A percentile compares a stretch with the other conserved stretches of the same genome.
Evolutionary conservation across 53 echinoderm and acorn worm species (phyloP).

Genomic region (Crossaster papposus): DNA sequence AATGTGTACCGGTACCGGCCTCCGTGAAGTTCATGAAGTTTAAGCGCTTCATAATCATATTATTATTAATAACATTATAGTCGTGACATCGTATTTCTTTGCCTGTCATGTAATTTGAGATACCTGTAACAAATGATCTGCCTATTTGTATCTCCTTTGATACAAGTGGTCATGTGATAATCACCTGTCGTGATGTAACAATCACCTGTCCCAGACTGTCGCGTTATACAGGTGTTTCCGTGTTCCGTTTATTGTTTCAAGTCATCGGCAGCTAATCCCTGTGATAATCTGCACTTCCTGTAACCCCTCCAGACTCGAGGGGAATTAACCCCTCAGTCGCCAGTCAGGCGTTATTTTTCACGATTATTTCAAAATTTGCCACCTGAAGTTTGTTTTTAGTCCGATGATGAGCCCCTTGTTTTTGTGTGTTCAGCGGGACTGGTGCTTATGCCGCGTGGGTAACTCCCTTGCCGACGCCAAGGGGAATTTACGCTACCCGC

Average conservation of each 20-base stretch:
- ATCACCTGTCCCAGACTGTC: neutral
- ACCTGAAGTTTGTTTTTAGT: neutral
- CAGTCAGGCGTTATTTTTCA: neutral
- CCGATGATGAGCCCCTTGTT: neutral
- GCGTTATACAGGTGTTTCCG: neutral
- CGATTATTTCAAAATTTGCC: neutral
- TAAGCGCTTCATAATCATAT: no score
- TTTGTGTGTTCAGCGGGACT: neutral
- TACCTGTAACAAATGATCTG: no score
- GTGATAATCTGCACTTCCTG: neutral
- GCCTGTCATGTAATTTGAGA: no score
- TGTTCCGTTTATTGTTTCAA: neutral
- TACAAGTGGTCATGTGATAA: neutral
- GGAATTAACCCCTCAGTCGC: neutral
- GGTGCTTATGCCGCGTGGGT: neutral
- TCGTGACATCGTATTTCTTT: no score
- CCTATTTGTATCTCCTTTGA: neutral
- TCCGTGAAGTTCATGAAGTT: no score
- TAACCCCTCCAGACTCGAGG: neutral
- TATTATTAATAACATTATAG: no score
- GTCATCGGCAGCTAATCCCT: neutral
- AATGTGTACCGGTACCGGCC: no score
- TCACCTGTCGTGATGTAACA: neutral
- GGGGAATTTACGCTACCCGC: conserved; percentile 9
- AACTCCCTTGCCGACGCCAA: conserved; percentile 26